Evolutionary conservation across 2,888 invertebrate species (phyloP), one percentile per base, ranked within the genome.

Genomic region (Hirtodrosophila histrioides): DNA sequence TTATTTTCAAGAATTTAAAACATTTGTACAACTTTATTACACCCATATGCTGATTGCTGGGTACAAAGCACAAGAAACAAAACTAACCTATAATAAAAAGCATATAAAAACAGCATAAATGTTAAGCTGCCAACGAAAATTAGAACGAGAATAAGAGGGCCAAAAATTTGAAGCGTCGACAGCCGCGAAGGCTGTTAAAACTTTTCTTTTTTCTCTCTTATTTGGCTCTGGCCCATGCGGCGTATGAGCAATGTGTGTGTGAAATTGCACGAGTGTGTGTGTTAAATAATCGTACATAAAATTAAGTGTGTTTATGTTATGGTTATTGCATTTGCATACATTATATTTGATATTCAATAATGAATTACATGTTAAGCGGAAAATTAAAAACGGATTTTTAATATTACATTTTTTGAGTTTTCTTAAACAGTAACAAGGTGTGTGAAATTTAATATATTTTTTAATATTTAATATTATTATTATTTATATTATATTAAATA

Each of bases 51-150:
- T 63, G 12, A 36, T 27, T 62, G 43, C 40, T 35, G 56, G 37
- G 39, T 36, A 53, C 43, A 43, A 35, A 41, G 40, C 8, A 39
- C 35, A 31, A 56, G 17, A 39, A 62, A 51, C 40, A 44, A 43
- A 55, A 63, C 65, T 61, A 48, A 69, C 56, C 53, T 61, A 35
- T 54, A 69, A 64, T 68, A 64, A 60, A 63, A 69, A 69, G 35
- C 61, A 49, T 41, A 71, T 71, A 71, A 71, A 70, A 67, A 60
- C 37, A 51, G 35, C 70, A 61, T 65, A 61, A 71, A 71, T 64
- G 46, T 57, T 57, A 64, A 69, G 61, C 69, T 56, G 62, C 56
- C 48, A 41, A 49, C 31, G 41, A 40, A 9, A 27, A n/a, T 23
- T n/a, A 24, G 9, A 45, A 12, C 3, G 12, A 31, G 9, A 9